A percentile compares a stretch with the other conserved stretches of the same genome.
Evolutionary conservation across 2,888 invertebrate species (phyloP).

Genomic region (Notocelia uddmanniana): DNA sequence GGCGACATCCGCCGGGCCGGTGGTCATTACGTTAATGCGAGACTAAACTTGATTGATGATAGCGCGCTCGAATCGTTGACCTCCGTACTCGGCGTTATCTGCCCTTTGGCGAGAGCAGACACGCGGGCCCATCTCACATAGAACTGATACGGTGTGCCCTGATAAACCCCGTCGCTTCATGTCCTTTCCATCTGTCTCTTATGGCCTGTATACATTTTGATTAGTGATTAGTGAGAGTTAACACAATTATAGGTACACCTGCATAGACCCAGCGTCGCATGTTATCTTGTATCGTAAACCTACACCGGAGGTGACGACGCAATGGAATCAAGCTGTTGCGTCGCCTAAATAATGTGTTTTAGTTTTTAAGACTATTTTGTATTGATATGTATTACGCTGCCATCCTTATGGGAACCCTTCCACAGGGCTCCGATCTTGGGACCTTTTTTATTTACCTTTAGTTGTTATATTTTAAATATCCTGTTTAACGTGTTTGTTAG

Average conservation of each 20-base stretch:
- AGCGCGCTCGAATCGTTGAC: constrained; percentile 63
- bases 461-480: no score
- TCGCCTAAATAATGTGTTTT: no score
- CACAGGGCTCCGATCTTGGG: no score
- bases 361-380: no score
- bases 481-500: no score
- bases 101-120: constrained; percentile 38
- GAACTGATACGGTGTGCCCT: constrained; percentile 1
- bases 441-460: no score
- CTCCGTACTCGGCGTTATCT: constrained; percentile 49
- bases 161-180: constrained; percentile 25
- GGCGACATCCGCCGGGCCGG: constrained; percentile 81
- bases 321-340: no score
- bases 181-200: not conserved
- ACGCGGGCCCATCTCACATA: constrained; percentile 9
- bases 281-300: no score
- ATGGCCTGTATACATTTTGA: not conserved
- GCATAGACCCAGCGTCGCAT: not conserved
- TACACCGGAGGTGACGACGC: no score
- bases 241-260: not conserved
- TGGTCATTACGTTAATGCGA: constrained; percentile 85
- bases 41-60: constrained; percentile 85
- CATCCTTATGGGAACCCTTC: no score
- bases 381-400: no score
- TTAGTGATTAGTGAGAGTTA: not conserved